These are phyloP conservation scores for Entosphenus tridentatus DNA, from an alignment of 2,113 vertebrate genomes.

Conservation along the genomic window DNA sequence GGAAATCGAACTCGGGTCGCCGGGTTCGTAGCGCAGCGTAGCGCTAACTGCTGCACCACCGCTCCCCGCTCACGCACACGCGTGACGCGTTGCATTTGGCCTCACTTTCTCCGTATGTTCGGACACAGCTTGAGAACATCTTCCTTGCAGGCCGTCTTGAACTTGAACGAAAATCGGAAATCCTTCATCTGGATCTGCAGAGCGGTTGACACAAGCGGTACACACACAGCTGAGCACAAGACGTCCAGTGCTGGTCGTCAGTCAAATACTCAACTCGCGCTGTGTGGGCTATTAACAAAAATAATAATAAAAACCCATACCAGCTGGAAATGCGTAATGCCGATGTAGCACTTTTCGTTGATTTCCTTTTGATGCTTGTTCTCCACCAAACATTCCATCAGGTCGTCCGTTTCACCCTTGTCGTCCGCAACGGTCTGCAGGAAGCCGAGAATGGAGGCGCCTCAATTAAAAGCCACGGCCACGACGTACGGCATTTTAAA, in stretches of 20 bases:
- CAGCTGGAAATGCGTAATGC: slow-evolving; percentile 96
- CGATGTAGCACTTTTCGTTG: slow-evolving; percentile 79
- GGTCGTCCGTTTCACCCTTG: slow-evolving; percentile 76
- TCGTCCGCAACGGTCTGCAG: slow-evolving; percentile 73
- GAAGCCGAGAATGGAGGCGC: slow-evolving; percentile 8
- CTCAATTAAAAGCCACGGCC: no score
- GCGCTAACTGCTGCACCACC: no score
- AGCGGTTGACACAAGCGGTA: no score
- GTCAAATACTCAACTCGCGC: no score
- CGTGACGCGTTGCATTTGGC: slow-evolving; percentile 6
- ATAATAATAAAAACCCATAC: slow-evolving; percentile 25
- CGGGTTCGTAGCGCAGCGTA: no score
- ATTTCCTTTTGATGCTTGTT: slow-evolving; percentile 98
- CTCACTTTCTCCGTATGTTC: slow-evolving; percentile 92
- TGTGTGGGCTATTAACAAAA: no score
- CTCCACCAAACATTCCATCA: slow-evolving; percentile 90
- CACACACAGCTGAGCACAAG: no score
- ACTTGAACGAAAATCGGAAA: slow-evolving; percentile 88
- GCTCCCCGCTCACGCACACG: no score
- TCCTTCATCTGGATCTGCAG: slow-evolving; percentile 86
- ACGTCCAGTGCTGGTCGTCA: no score
- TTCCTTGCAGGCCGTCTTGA: slow-evolving; percentile 96
- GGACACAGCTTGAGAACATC: slow-evolving; percentile 83
- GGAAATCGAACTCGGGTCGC: no score
- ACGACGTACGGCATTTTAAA: no score